Evolutionary conservation across 2,888 invertebrate genomes (phyloP), one percentile per base, ranked within the genome.

Genomic region (Bimastos eiseni): DNA sequence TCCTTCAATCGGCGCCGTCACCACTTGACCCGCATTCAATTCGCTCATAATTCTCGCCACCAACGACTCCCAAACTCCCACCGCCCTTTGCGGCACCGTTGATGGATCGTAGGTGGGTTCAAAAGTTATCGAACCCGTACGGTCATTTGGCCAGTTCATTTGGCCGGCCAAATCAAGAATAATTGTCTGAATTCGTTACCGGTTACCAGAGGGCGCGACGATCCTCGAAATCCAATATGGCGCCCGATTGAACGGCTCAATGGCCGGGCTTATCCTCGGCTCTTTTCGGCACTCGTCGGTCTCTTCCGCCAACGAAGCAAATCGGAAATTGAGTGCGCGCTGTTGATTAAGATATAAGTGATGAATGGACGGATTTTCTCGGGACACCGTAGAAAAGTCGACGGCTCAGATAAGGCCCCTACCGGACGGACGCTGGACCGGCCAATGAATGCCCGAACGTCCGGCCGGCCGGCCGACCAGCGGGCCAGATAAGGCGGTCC

Each of bases 101-200:
- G 86, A 86, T 86, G 34, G 86, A 86, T 86, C 37, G 86, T 36
- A 21, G 86, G 36, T 37, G 86, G 17, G 86, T 86, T 86, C 33
- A 86, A 36, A 86, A 86, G 86, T 37, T 86, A 86, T 86, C 86
- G 34, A 86, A 24, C 86, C 36, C 86, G 86, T 36, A 86, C 86
- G 86, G 86, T 86, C 86, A 86, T 37, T 86, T 86, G 86, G 37
- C 86, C 86, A 37, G 86, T 86, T 37, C 86, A 86, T 86, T 86
- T 86, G 86, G 86, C 86, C 86, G 86, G 37, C 86, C 36, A 36
- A 86, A 86, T 86, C 86, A 86, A 86, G 86, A 86, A 86, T 86
- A 86, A 86, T 86, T 86, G 86, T 86, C 86, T 86, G 86, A 36
- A 86, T 86, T 86, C 86, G 86, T 86, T 86, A 86, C 86, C 86